Evolutionary conservation across 1,140 invertebrate genomes (phyloP).

Genomic region (Drosophila oshimai): DNA sequence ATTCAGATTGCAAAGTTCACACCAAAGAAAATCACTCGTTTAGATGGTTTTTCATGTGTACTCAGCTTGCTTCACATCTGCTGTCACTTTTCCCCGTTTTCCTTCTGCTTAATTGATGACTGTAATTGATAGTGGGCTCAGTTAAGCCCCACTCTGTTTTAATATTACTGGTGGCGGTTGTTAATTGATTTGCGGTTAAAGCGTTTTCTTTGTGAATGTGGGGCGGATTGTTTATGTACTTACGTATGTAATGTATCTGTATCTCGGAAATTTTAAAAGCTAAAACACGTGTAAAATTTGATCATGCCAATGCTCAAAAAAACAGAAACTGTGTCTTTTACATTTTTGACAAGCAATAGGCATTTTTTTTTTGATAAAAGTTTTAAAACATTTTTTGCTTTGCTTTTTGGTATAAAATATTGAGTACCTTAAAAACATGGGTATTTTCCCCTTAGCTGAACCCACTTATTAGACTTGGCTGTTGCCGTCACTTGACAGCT

Average conservation of each 20-base stretch:
- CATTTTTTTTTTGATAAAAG: too few species aligned
- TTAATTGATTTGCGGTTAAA: slow-evolving; percentile 62
- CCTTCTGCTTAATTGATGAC: slow-evolving; percentile 8
- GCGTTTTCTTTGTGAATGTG: slow-evolving; percentile 20
- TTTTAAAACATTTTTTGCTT: too few species aligned
- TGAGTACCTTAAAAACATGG: too few species aligned
- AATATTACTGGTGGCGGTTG: not conserved
- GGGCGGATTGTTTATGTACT: not conserved
- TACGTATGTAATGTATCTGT: too few species aligned
- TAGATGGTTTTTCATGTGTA: not conserved
- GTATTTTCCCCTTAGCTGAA: not conserved
- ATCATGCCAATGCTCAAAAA: too few species aligned
- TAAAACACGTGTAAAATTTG: too few species aligned
- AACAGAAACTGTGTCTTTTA: too few species aligned
- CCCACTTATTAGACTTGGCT: not conserved
- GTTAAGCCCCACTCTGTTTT: not conserved
- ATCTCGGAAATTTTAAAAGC: too few species aligned
- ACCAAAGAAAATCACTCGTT: not conserved
- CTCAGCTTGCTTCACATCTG: not conserved
- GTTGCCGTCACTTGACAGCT: slow-evolving; percentile 6
- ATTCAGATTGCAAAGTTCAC: not conserved
- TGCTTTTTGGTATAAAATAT: too few species aligned
- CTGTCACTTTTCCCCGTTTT: not conserved
- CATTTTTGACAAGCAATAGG: too few species aligned
- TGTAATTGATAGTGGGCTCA: slow-evolving; percentile 30